Percentiles rank a stretch among this genome's conserved stretches.
Conservation (phyloP, 2,888 invertebrate genomes). For the Habroteleia sp. region DNA sequence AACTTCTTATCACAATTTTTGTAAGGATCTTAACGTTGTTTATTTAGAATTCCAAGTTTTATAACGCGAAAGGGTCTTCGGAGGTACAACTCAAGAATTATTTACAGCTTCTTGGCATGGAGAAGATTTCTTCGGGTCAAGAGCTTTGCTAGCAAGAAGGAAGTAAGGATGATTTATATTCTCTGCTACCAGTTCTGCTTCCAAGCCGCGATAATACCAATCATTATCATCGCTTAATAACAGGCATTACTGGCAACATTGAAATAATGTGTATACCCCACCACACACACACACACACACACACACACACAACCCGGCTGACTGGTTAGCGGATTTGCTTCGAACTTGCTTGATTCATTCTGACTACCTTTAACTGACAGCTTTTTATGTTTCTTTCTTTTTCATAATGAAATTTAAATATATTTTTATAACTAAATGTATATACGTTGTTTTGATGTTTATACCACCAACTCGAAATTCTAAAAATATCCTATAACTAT, state of each 20-base stretch:
- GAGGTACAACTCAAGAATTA: constrained; percentile 73
- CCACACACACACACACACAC: too few species aligned
- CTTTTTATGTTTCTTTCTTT: constrained; percentile 65
- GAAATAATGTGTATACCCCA: constrained; percentile 79
- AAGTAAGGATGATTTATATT: constrained; percentile 81
- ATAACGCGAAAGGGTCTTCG: constrained; percentile 48
- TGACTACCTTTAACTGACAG: constrained; percentile 67
- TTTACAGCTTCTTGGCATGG: constrained; percentile 80
- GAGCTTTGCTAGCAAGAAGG: constrained; percentile 78
- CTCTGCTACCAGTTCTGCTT: constrained; percentile 81
- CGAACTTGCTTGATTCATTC: constrained; percentile 71
- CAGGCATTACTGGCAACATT: constrained; percentile 82
- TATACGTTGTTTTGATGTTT: constrained; percentile 37
- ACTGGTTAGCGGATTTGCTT: constrained; percentile 64
- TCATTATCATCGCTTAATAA: constrained; percentile 82
- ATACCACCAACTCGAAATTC: constrained; percentile 2
- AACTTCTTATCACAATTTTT: constrained; percentile 13
- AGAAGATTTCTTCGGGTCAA: constrained; percentile 72
- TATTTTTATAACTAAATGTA: constrained; percentile 52
- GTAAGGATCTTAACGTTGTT: constrained; percentile 27
- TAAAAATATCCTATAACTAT: constrained; percentile 18
- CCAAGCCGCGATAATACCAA: constrained; percentile 81
- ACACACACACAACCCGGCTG: constrained; percentile 70
- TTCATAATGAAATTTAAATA: constrained; percentile 42
- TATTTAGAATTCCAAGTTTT: constrained; percentile 37